Base-by-base conservation (phyloP, 2,888 invertebrate species). In the Corbicula japonica region DNA sequence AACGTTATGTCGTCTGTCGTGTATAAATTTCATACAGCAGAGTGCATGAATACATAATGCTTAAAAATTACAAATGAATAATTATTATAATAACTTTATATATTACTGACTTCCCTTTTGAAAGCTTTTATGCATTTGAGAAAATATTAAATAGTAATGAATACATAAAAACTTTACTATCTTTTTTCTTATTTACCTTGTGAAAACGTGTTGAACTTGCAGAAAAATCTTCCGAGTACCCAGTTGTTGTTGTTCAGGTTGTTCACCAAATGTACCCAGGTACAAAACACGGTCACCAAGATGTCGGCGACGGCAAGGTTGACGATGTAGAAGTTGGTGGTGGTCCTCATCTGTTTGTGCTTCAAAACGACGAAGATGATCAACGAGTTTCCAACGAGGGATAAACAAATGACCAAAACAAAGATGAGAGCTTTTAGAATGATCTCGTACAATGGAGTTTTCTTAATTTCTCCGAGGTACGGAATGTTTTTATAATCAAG, bases 221-320 rank as follows among this genome's bases (percentile, higher is more conserved):
- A 97, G 28, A 97, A 97, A 76, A 96, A 95, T 18, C 94, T 94
- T 35, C 96, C 96, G 76, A 97, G 93, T 79, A 96, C 95, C 92
- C 96, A 97, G 88, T 96, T 96, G 93, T 97, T 97, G 90, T 95
- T 96, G 90, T 95, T 96, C 87, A 97, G 95, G 91, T 97, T 96
- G 61, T 95, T 94, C 23, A 96, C 95, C 78, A 97, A 94, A 93
- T 97, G 96, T 87, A 97, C 95, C 95, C 96, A 96, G 0, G 97
- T 96, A 79, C 96, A 96, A 6, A 96, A 94, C 10, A 89, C 48
- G 0, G 89, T 89, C 30, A 92, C 90, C 63, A 92, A 76, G 21
- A 92, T 86, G 74, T 92, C 92, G 0, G 92, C 88, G 34, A 91
- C 90, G 10, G 91, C 92, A 65, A 92, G 80, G 68, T 92, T 92